A percentile compares a stretch with the other conserved stretches of the same genome.
These are phyloP conservation scores for Trachelus iudaicus DNA, from an alignment of 2,888 invertebrate genomes.

Conservation along the genomic window DNA sequence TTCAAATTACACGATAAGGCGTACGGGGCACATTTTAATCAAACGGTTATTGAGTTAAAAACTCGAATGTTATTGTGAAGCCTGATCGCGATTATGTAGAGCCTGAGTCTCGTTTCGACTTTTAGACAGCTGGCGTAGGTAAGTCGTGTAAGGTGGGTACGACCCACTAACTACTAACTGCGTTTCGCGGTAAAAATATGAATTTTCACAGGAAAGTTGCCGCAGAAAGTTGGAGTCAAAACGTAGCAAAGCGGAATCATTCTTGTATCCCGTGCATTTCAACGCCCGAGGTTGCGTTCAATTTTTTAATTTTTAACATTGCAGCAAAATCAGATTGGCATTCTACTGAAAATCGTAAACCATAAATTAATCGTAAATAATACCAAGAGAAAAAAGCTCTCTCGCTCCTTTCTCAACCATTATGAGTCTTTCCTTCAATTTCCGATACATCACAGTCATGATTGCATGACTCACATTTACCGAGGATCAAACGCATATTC, in stretches of 20 bases:
- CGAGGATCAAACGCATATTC: too few species aligned
- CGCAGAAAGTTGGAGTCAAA: not conserved
- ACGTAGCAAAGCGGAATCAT: not conserved
- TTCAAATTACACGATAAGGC: slow-evolving; percentile 43
- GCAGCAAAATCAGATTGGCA: not conserved
- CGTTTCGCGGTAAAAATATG: not conserved
- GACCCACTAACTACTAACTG: not conserved
- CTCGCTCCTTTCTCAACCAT: not conserved
- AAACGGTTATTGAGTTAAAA: slow-evolving; percentile 55
- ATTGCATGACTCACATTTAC: not conserved
- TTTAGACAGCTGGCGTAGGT: slow-evolving; percentile 10
- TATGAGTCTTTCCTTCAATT: not conserved
- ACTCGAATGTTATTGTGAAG: slow-evolving; percentile 49
- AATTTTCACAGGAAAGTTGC: not conserved
- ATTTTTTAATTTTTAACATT: not conserved
- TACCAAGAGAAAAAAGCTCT: not conserved
- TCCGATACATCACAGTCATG: not conserved
- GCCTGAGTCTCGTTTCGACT: slow-evolving; percentile 21
- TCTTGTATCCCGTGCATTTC: not conserved
- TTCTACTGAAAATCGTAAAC: not conserved
- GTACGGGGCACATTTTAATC: slow-evolving; percentile 48
- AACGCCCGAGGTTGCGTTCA: not conserved
- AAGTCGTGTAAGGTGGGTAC: not conserved
- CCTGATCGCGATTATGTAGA: slow-evolving; percentile 7
- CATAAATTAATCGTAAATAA: not conserved